Base-by-base conservation (phyloP, 1,140 invertebrate species). In the Lethrus apterus region DNA sequence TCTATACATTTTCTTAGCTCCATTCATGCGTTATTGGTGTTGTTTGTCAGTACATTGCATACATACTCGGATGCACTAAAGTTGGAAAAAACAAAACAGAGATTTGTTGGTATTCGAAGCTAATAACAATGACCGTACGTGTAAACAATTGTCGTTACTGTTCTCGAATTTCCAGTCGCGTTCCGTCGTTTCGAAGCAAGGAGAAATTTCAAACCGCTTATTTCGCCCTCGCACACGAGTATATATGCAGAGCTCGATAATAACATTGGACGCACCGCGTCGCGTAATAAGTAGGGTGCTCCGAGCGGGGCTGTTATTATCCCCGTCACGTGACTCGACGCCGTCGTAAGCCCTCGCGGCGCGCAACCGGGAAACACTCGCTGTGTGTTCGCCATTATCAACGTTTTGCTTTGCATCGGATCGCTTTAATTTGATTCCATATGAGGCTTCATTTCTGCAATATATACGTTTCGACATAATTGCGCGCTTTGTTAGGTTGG, bases 401-500 rank as follows among this genome's bases (percentile, higher is more conserved):
- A 44, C 42, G 32, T 29, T n/a, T n/a, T 42, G 44, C 48, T 50
- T 50, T 44, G 41, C 48, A 50, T 44, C 44, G 41, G 44, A 50
- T 41, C 44, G 32, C 41, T 50, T 50, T 50, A 50, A 50, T 50
- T 50, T 50, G 48, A 50, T 50, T 50, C 7, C 24, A 29, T 29
- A 8, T 29, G 24, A 29, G 7, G 24, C 7, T n/a, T 29, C n/a
- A n/a, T 29, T 29, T 29, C n/a, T n/a, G 24, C 24, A 29, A 8
- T 29, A 8, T 29, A 8, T 29, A 8, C 24, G n/a, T 7, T n/a
- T 29, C 24, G n/a, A 7, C 7, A 29, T n/a, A 29, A 29, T n/a
- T 7, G 24, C 7, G n/a, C 24, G 24, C 7, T 29, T 29, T n/a
- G 7, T 29, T n/a, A 29, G 24, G 24, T n/a, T n/a, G n/a, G n/a